These are phyloP conservation scores for Crotophaga sulcirostris DNA, from an alignment of 2,113 vertebrate genomes.

Conservation along the genomic window DNA sequence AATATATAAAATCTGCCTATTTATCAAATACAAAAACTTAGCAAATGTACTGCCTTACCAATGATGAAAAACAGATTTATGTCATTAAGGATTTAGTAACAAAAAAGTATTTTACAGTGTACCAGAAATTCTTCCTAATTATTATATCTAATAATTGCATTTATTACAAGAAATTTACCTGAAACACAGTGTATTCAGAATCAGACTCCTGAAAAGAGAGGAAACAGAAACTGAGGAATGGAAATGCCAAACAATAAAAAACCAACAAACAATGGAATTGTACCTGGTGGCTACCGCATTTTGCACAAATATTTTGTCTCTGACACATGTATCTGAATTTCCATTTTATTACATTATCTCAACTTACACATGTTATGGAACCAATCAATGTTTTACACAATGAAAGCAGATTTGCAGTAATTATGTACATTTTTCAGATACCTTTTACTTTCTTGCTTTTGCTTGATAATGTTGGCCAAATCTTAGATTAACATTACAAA, in stretches of 20 bases:
- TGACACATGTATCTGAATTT: not conserved
- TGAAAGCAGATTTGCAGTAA: not conserved
- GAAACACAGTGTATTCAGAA: conserved; percentile 73
- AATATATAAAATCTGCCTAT: not conserved
- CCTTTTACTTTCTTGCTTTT: not conserved
- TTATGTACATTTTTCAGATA: not conserved
- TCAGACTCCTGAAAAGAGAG: conserved; percentile 83
- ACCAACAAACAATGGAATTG: not conserved
- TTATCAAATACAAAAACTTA: not conserved
- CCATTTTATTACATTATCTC: not conserved
- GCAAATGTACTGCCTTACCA: not conserved
- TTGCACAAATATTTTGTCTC: not conserved
- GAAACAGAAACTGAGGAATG: conserved; percentile 13
- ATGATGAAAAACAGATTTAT: not conserved
- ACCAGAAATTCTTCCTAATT: not conserved
- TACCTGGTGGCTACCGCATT: not conserved
- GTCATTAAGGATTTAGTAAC: not conserved
- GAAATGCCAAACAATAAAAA: not conserved
- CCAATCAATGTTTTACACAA: not conserved
- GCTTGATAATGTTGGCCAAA: not conserved
- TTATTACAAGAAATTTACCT: conserved; percentile 81
- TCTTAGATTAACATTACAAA: not conserved
- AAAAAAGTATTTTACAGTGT: not conserved
- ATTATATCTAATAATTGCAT: not conserved
- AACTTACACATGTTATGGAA: not conserved